A percentile compares a stretch with the other conserved stretches of the same genome.
These are phyloP conservation scores for Prosapia bicincta DNA, from an alignment of 2,888 invertebrate species.

Conservation along the genomic window DNA sequence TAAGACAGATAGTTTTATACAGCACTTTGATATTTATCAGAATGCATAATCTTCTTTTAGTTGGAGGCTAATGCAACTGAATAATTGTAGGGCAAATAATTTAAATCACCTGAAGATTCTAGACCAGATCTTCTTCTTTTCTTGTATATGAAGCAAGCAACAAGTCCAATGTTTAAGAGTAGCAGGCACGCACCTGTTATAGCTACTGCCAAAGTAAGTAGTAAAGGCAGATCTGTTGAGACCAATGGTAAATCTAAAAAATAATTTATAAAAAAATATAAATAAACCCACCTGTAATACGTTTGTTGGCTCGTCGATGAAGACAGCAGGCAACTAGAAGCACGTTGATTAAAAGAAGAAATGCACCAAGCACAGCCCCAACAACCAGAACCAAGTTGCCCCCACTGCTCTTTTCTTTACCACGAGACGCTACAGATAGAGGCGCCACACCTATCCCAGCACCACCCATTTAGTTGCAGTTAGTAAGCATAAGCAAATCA, in stretches of 20 bases:
- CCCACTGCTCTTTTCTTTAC: constrained; percentile 37
- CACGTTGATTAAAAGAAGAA: constrained; percentile 81
- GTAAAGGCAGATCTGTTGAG: constrained; percentile 72
- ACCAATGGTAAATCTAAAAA: constrained; percentile 59
- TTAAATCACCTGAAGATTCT: constrained; percentile 27
- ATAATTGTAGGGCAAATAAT: too few relatives aligned
- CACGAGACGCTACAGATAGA: constrained; percentile 37
- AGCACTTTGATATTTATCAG: too few relatives aligned
- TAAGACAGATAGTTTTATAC: too few relatives aligned
- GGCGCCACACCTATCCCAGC: constrained; percentile 37
- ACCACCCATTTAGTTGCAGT: constrained; percentile 16
- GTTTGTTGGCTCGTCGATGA: constrained; percentile 74
- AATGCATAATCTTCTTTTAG: too few relatives aligned
- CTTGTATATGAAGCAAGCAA: constrained; percentile 77
- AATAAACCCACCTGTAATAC: constrained; percentile 74
- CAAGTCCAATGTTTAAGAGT: constrained; percentile 79
- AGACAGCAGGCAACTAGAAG: constrained; percentile 88
- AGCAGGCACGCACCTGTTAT: constrained; percentile 85
- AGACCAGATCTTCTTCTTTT: constrained; percentile 46
- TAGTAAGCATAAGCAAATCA: constrained; percentile 14
- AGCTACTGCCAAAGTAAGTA: constrained; percentile 88
- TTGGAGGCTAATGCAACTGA: too few relatives aligned
- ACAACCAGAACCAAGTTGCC: constrained; percentile 71
- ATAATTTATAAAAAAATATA: constrained; percentile 35
- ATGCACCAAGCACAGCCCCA: constrained; percentile 81